phyloP scores from a whole-genome alignment of 2,888 invertebrate species.

The Acanthopleura granulata region DNA sequence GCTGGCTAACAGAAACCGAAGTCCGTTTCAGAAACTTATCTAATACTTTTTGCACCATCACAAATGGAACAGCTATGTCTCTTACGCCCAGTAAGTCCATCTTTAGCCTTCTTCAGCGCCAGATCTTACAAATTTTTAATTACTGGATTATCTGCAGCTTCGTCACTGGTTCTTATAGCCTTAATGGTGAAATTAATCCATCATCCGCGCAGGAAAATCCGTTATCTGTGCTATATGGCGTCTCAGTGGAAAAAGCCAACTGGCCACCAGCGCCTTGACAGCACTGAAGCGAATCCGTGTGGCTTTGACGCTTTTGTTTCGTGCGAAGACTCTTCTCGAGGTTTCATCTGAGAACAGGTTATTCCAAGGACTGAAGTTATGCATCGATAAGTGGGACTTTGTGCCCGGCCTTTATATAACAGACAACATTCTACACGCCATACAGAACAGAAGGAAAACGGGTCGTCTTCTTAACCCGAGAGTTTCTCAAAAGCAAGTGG shows the following conservation, averaged over 20 bases:
- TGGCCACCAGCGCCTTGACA: not conserved
- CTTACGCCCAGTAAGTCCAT: not conserved
- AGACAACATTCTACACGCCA: constrained; percentile 10
- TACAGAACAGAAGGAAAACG: not conserved
- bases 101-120: not conserved
- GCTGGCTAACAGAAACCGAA: not conserved
- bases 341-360: not conserved
- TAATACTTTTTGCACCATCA: not conserved
- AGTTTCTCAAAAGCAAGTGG: not conserved
- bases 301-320: not conserved
- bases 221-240: not conserved
- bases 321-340: not conserved
- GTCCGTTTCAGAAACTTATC: not conserved
- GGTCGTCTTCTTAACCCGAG: not conserved
- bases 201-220: not conserved
- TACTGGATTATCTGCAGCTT: not conserved
- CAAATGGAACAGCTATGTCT: constrained; percentile 7
- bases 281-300: not conserved
- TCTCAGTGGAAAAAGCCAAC: not conserved
- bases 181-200: not conserved
- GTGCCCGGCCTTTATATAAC: not conserved
- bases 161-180: not conserved
- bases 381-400: constrained; percentile 1
- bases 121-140: not conserved
- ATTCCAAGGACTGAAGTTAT: not conserved